Conservation (phyloP, 2,888 invertebrate species). For the Dolichomitus sp. region DNA sequence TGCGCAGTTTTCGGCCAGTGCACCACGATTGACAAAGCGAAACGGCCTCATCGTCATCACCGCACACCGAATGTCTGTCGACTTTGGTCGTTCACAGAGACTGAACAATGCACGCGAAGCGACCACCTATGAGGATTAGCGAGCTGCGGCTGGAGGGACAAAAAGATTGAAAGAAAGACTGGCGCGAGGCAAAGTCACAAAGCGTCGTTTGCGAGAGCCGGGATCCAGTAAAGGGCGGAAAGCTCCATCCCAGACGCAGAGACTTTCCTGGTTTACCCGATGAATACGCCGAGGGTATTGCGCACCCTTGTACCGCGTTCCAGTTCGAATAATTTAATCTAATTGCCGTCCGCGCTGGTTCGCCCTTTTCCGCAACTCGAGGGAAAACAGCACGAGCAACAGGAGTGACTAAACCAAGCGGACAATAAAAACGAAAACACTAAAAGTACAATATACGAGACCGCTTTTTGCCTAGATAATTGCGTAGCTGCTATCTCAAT, state of each 20-base stretch:
- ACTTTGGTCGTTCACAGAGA: neutral
- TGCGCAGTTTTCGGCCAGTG: slow-evolving; percentile 3
- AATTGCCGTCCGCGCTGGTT: slow-evolving; percentile 11
- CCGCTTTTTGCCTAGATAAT: neutral
- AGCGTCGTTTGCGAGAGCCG: slow-evolving; percentile 14
- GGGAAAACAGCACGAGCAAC: neutral
- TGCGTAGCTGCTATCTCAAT: neutral
- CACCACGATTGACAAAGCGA: slow-evolving; percentile 13
- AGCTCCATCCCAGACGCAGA: neutral
- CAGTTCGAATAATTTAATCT: slow-evolving; percentile 41
- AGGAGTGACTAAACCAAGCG: neutral
- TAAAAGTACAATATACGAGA: neutral
- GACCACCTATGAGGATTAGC: slow-evolving; percentile 49
- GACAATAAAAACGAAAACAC: neutral
- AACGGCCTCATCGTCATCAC: slow-evolving; percentile 4
- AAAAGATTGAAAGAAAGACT: slow-evolving; percentile 26
- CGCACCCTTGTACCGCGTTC: slow-evolving; percentile 14
- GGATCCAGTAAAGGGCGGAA: neutral
- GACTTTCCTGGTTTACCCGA: neutral
- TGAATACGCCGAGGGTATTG: neutral
- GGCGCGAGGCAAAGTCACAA: slow-evolving; percentile 37
- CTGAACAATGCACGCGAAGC: slow-evolving; percentile 40
- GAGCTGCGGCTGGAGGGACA: slow-evolving; percentile 7
- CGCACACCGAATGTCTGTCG: slow-evolving; percentile 13
- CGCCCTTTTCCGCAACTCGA: neutral